Percentiles rank a stretch among this genome's conserved stretches.
These are phyloP conservation scores for Lanistes nyassanus DNA, from an alignment of 1,140 invertebrate species.

Conservation along the genomic window DNA sequence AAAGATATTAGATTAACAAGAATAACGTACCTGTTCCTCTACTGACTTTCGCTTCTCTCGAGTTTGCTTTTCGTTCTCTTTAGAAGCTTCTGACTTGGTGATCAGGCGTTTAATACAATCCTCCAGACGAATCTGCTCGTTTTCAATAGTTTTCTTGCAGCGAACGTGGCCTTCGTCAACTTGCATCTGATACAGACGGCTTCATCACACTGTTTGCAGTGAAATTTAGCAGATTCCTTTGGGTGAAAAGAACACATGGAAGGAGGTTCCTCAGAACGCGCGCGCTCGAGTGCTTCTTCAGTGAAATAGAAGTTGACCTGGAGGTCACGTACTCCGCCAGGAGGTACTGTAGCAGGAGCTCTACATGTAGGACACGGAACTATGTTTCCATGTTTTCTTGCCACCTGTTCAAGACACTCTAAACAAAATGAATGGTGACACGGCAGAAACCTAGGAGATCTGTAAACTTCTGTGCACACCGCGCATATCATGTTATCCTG, in stretches of 20 bases:
- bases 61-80: too few relatives aligned
- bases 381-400: neutral
- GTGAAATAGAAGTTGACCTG: constrained; percentile 17
- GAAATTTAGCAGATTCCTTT: too few relatives aligned
- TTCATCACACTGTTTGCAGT: neutral
- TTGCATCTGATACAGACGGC: neutral
- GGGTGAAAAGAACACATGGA: too few relatives aligned
- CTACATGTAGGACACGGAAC: constrained; percentile 1
- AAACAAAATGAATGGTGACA: neutral
- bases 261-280: neutral
- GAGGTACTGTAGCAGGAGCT: neutral
- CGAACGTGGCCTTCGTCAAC: neutral
- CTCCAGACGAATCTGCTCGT: neutral
- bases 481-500: too few relatives aligned
- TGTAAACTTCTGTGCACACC: neutral
- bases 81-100: too few relatives aligned
- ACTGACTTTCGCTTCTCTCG: too few relatives aligned
- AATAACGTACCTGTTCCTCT: too few relatives aligned
- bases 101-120: neutral
- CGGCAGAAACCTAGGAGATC: neutral
- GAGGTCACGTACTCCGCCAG: neutral
- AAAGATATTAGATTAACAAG: too few relatives aligned
- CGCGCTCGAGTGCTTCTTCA: neutral
- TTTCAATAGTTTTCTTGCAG: neutral
- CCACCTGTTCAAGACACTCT: neutral